A percentile compares a stretch with the other conserved stretches of the same genome.
Conservation (phyloP, 2,797 vertebrate genomes). For the Morus bassanus region DNA sequence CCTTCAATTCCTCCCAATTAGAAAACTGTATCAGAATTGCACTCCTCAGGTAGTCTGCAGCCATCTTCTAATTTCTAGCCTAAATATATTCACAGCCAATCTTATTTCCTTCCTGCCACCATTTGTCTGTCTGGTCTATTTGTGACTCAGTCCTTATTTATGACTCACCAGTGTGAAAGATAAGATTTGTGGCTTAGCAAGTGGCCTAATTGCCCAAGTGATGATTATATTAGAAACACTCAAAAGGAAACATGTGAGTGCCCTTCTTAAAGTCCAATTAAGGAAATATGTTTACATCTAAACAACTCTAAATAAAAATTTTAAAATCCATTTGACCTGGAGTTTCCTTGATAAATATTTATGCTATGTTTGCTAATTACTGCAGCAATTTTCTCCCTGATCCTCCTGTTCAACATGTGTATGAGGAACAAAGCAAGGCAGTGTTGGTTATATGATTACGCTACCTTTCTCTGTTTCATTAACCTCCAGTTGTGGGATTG, state of each 20-base stretch:
- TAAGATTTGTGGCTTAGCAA: constrained; percentile 63
- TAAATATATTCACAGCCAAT: constrained; percentile 43
- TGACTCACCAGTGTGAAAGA: constrained; percentile 57
- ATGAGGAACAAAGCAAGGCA: not conserved
- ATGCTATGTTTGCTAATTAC: not conserved
- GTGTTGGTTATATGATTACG: not conserved
- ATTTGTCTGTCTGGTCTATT: constrained; percentile 64
- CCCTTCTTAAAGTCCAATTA: constrained; percentile 36
- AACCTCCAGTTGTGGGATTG: not conserved
- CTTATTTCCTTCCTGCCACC: constrained; percentile 55
- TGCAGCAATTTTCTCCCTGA: not conserved
- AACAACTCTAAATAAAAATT: constrained; percentile 6
- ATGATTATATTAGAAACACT: constrained; percentile 44
- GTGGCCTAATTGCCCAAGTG: constrained; percentile 42
- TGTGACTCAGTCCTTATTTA: constrained; percentile 55
- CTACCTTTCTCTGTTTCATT: not conserved
- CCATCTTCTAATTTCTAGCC: constrained; percentile 32
- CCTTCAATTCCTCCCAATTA: not conserved
- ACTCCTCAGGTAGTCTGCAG: constrained; percentile 25
- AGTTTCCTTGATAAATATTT: constrained; percentile 41
- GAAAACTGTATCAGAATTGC: not conserved
- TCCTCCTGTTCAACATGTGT: not conserved
- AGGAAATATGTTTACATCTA: constrained; percentile 23
- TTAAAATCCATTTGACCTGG: not conserved
- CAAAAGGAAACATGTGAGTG: constrained; percentile 14